A percentile compares a stretch with the other conserved stretches of the same genome.
phyloP scores from a whole-genome alignment of 2,113 vertebrate genomes.

The Eupsittula cactorum region DNA sequence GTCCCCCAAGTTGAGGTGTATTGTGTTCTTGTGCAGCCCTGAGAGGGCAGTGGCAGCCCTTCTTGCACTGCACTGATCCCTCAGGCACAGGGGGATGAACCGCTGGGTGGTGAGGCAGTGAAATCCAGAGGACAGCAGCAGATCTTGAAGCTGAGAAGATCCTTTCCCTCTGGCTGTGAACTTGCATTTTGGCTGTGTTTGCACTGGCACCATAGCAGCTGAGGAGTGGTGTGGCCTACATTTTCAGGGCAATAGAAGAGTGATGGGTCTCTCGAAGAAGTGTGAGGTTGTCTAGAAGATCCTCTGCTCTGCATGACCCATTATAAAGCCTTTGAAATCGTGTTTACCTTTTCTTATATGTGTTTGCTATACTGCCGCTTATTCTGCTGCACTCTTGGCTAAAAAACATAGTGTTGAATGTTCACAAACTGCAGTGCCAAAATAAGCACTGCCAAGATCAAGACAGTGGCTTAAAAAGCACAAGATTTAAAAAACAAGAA shows the following conservation, averaged over 20 bases:
- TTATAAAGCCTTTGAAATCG: background rate
- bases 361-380: background rate
- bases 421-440: slow-evolving; percentile 39
- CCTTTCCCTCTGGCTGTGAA: background rate
- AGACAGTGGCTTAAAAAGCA: slow-evolving; percentile 55
- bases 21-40: background rate
- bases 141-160: background rate
- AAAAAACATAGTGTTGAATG: slow-evolving; percentile 11
- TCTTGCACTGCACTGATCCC: background rate
- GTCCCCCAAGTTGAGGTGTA: too few species aligned
- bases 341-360: background rate
- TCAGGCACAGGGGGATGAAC: background rate
- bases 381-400: background rate
- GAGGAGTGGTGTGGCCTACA: background rate
- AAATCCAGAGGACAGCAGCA: background rate
- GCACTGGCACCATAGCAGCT: background rate
- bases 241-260: background rate
- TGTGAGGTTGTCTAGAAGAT: background rate
- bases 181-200: background rate
- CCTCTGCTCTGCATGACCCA: background rate
- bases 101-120: background rate
- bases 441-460: slow-evolving; percentile 52
- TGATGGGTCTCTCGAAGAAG: background rate
- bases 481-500: background rate
- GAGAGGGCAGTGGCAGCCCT: background rate